Base-by-base conservation (phyloP, 2,113 vertebrate genomes). In the Mesitornis unicolor region DNA sequence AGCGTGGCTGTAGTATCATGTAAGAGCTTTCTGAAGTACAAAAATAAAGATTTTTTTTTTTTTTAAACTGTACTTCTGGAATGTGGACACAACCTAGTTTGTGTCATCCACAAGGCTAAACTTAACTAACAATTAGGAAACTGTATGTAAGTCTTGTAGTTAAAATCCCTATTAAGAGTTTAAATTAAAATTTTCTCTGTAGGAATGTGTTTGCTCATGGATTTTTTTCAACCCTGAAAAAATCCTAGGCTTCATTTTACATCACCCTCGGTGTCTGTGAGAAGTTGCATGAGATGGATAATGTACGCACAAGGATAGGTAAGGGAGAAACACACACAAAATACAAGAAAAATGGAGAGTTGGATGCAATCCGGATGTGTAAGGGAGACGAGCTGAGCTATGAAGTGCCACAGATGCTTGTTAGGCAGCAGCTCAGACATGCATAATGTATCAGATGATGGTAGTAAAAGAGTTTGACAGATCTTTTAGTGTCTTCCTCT, bases 271-370 rank as follows among this genome's bases (percentile, higher is more conserved):
- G 59, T 28, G 10, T 25, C 13, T 42, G 31, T n/a, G 60, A 64
- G 77, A 57, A 31, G 64, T 19, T 84, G 47, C 9, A 3, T 0
- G 31, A 13, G 56, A 3, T 73, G 40, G 48, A 1, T 69, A 8
- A 61, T 2, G 9, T 26, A 10, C 11, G 21, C 75, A 36, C 2
- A 20, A 17, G 9, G 9, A 7, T 0, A 42, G 64, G 13, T 48
- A 21, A 11, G 16, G 60, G 40, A 24, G 45, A 47, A 28, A 36
- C 14, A 13, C 20, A 4, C 36, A 43, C 2, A 25, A 3, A n/a
- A 2, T 6, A 6, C 4, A 13, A 7, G 40, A 13, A 9, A 29
- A 35, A 18, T 3, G 25, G 29, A 6, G 18, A 33, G 17, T 13
- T 7, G 17, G 48, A 29, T 28, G n/a, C 42, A 14, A 2, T 31